A percentile compares a stretch with the other conserved stretches of the same genome.
Evolutionary conservation across 2,113 vertebrate genomes (phyloP).

Genomic region (Colius striatus): DNA sequence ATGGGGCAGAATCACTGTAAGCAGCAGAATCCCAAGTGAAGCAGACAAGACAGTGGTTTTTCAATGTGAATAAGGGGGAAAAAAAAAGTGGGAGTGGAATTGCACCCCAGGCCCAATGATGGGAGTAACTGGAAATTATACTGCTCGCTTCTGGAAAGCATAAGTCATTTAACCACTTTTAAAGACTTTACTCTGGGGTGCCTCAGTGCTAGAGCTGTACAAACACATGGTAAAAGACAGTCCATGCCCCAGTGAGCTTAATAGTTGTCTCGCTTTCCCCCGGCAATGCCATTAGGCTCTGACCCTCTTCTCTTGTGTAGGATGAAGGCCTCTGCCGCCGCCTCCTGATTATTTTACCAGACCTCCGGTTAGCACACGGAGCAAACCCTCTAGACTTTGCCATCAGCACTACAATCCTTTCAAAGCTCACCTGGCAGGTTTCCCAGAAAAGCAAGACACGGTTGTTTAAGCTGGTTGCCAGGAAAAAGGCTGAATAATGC

Average conservation of each 20-base stretch:
- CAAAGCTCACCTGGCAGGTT: conserved; percentile 72
- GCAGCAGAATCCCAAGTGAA: background rate
- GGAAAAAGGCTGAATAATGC: conserved; percentile 74
- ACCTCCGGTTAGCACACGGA: conserved; percentile 4
- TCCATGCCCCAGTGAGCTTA: conserved; percentile 14
- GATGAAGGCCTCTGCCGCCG: conserved; percentile 26
- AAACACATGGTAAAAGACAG: conserved; percentile 28
- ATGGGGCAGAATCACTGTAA: background rate
- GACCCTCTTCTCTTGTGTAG: background rate
- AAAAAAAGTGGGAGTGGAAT: background rate
- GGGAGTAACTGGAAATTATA: background rate
- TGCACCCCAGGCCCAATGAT: background rate
- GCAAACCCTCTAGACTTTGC: conserved; percentile 49
- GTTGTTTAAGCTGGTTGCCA: conserved; percentile 71
- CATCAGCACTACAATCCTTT: conserved; percentile 53
- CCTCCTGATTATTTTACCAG: conserved; percentile 52
- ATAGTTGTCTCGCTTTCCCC: background rate
- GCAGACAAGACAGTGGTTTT: background rate
- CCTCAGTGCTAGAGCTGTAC: background rate
- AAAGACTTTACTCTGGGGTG: conserved; percentile 2
- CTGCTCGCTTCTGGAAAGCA: background rate
- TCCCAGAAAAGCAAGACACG: conserved; percentile 76
- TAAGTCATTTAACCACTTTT: conserved; percentile 9
- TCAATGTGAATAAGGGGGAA: too few species aligned
- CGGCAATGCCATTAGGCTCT: background rate